Evolutionary conservation across 1,140 invertebrate genomes (phyloP).

Genomic region (Penaeus vannamei): DNA sequence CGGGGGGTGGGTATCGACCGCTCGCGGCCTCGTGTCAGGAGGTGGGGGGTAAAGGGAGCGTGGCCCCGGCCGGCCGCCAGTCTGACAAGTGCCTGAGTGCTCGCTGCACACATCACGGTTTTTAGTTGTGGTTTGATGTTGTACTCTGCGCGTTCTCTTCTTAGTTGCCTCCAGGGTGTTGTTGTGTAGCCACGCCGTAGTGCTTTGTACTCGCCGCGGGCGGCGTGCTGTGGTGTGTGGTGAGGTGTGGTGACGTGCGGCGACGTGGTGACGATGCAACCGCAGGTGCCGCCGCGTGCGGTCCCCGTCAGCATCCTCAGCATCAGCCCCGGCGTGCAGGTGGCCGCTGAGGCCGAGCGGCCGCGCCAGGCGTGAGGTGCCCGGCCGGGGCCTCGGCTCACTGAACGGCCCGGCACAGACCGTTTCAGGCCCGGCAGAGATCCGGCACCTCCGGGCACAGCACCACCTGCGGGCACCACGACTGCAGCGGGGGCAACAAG

Average conservation of each 20-base stretch:
- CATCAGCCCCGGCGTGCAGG: constrained; percentile 54
- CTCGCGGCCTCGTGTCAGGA: constrained; percentile 52
- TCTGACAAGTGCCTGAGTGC: constrained; percentile 65
- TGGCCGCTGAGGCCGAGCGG: constrained; percentile 47
- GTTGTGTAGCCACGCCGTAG: constrained; percentile 54
- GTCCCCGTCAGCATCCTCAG: constrained; percentile 40
- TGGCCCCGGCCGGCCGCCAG: constrained; percentile 53
- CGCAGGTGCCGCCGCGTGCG: constrained; percentile 46
- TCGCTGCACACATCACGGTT: constrained; percentile 63
- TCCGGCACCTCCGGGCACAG: constrained; percentile 34
- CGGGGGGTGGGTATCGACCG: constrained; percentile 50
- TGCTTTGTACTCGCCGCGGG: constrained; percentile 52
- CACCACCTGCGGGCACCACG: too few relatives aligned
- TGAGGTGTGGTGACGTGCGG: constrained; percentile 47
- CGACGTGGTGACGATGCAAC: constrained; percentile 28
- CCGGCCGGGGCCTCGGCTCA: constrained; percentile 43
- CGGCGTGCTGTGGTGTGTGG: constrained; percentile 32
- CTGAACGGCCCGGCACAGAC: constrained; percentile 44
- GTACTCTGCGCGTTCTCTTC: constrained; percentile 61
- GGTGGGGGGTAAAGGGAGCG: constrained; percentile 40
- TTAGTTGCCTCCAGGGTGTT: constrained; percentile 60
- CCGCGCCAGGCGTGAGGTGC: constrained; percentile 62
- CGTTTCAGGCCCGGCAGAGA: constrained; percentile 4
- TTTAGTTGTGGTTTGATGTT: constrained; percentile 65
- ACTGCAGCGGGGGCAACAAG: constrained; percentile 20